A percentile compares a stretch with the other conserved stretches of the same genome.
Conservation (phyloP, 2,888 invertebrate genomes). For the Elysia crispata region DNA sequence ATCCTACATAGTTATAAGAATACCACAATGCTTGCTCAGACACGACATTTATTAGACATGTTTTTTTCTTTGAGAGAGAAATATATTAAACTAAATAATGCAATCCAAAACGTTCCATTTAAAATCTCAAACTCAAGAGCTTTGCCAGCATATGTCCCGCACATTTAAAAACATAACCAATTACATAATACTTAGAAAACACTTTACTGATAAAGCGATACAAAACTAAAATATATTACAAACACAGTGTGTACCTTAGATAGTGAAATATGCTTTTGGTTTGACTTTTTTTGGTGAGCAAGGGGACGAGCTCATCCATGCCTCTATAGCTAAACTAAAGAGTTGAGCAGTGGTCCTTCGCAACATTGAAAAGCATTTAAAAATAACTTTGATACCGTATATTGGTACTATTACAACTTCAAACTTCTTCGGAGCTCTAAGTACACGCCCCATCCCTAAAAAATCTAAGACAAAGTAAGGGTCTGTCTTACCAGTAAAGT, state of each 20-base stretch:
- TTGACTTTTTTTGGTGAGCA: no score
- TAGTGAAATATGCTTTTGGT: no score
- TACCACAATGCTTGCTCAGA: background rate
- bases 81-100: background rate
- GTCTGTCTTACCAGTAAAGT: no score
- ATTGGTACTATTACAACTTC: no score
- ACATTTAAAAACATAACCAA: background rate
- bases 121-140: constrained; percentile 1
- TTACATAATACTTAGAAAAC: background rate
- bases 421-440: background rate
- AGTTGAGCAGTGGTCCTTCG: background rate
- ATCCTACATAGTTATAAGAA: background rate
- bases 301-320: constrained; percentile 15
- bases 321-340: background rate
- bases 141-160: background rate
- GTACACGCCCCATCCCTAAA: no score
- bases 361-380: background rate
- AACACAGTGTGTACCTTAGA: no score
- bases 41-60: background rate
- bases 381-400: background rate
- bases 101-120: background rate
- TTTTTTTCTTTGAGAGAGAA: background rate
- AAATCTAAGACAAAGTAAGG: no score
- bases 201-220: constrained; percentile 12
- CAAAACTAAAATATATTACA: constrained; percentile 15